These are phyloP conservation scores for Natrix natrix DNA, from an alignment of 2,797 vertebrate species.

Conservation along the genomic window DNA sequence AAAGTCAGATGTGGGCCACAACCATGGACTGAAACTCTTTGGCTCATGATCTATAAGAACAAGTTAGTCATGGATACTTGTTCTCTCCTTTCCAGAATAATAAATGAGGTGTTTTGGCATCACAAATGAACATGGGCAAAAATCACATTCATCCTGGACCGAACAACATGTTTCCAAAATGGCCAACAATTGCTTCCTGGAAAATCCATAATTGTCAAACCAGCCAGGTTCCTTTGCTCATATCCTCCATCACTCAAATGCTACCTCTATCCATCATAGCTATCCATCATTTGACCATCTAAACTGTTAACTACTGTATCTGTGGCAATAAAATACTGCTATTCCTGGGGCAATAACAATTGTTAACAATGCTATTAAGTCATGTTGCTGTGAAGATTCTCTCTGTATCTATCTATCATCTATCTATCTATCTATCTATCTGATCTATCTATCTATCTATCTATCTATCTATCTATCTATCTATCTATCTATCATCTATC, in stretches of 20 bases:
- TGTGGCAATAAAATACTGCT: neutral
- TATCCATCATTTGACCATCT: neutral
- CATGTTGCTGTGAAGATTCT: neutral
- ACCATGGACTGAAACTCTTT: neutral
- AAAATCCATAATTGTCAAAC: neutral
- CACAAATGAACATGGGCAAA: neutral
- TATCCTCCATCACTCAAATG: neutral
- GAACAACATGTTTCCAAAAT: neutral
- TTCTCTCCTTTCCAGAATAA: neutral
- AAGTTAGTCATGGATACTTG: neutral
- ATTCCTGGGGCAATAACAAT: neutral
- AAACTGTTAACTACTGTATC: neutral
- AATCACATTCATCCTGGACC: neutral
- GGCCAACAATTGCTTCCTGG: neutral
- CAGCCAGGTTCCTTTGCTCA: neutral
- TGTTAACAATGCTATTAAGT: neutral
- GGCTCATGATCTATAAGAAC: neutral
- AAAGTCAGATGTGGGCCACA: neutral
- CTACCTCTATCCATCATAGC: neutral
- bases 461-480: no score
- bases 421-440: no score
- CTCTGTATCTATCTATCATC: no score
- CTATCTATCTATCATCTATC: no score
- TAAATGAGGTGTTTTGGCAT: neutral
- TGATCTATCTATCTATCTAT: no score